Conservation (phyloP, 2,113 vertebrate genomes). For the Campylomormyrus numenius region DNA sequence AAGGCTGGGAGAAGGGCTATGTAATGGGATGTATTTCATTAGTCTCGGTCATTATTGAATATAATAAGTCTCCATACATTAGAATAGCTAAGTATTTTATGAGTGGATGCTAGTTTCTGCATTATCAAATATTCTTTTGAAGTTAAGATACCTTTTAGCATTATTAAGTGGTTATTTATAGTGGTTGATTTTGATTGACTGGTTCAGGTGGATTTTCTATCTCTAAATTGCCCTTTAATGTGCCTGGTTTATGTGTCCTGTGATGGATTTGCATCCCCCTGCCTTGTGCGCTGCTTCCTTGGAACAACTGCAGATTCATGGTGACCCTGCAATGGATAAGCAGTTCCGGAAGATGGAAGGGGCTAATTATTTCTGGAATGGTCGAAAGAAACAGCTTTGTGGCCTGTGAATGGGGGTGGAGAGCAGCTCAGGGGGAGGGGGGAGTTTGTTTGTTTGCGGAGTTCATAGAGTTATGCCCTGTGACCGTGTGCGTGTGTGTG, state of each 20-base stretch:
- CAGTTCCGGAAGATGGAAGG: background rate
- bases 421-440: background rate
- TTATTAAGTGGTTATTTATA: background rate
- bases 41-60: conserved; percentile 10
- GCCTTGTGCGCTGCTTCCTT: background rate
- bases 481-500: background rate
- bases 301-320: background rate
- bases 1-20: background rate
- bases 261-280: background rate
- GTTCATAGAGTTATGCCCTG: background rate
- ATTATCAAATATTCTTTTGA: background rate
- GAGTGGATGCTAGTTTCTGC: background rate
- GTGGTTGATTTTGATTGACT: background rate
- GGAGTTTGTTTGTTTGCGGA: background rate
- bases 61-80: conserved; percentile 10
- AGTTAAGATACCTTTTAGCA: background rate
- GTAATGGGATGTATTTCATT: conserved; percentile 7
- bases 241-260: background rate
- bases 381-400: background rate
- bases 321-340: background rate
- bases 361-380: background rate
- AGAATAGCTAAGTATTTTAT: background rate
- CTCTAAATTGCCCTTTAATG: conserved; percentile 2
- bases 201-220: background rate
- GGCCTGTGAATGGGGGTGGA: background rate